These are phyloP conservation scores for Lepidurus couesii DNA, from an alignment of 1,140 invertebrate species.

Conservation along the genomic window DNA sequence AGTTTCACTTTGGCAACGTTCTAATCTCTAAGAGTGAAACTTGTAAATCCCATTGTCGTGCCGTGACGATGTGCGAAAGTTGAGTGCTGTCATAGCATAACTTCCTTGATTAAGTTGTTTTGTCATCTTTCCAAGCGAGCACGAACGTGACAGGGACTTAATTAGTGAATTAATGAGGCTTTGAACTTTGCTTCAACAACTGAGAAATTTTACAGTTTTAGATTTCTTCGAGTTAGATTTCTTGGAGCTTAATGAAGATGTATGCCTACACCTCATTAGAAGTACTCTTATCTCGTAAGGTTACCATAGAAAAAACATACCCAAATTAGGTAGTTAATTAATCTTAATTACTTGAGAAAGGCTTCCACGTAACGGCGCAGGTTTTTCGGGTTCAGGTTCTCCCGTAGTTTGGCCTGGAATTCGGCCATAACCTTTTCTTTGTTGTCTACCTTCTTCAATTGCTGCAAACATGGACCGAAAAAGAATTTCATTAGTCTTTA, in stretches of 20 bases:
- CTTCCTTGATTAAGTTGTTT: neutral
- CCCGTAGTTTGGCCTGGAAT: constrained; percentile 67
- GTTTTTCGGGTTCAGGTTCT: constrained; percentile 74
- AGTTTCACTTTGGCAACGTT: no score
- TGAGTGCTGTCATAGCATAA: neutral
- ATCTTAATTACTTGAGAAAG: constrained; percentile 65
- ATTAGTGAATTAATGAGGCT: neutral
- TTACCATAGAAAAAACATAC: no score
- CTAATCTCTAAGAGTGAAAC: no score
- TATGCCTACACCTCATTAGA: no score
- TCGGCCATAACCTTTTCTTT: constrained; percentile 67
- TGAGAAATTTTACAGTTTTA: neutral
- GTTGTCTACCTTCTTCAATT: constrained; percentile 50
- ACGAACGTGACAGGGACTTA: neutral
- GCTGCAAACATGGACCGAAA: neutral
- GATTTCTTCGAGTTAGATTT: no score
- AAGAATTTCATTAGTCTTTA: neutral
- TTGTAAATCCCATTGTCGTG: neutral
- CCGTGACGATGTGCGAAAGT: neutral
- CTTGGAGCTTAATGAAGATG: no score
- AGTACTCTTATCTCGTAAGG: no score
- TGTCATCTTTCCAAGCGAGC: neutral
- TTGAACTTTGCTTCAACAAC: constrained; percentile 14
- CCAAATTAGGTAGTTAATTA: neutral
- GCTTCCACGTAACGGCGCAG: constrained; percentile 73